Percentiles rank a stretch among this genome's conserved stretches.
Evolutionary conservation across 2,888 invertebrate genomes (phyloP).

Genomic region (Plebejus argus): DNA sequence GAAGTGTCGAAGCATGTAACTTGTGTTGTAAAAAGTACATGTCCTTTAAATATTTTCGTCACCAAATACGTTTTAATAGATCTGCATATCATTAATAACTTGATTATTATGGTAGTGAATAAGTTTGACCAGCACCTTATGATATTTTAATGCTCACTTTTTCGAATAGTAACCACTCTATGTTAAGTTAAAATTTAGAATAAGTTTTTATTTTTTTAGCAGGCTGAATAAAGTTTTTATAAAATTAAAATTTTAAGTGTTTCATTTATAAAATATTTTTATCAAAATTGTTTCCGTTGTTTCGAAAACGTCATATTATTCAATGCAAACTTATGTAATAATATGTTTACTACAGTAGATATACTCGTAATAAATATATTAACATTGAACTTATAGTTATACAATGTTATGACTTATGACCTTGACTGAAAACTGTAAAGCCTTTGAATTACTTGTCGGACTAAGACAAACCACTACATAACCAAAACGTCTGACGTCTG

Average conservation of each 20-base stretch:
- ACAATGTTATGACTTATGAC: too few species aligned
- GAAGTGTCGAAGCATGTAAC: too few species aligned
- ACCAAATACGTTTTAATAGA: not conserved
- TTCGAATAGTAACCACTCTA: not conserved
- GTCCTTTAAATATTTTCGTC: not conserved
- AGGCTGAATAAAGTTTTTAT: not conserved
- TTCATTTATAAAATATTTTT: not conserved
- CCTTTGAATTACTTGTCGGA: too few species aligned
- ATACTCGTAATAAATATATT: too few species aligned
- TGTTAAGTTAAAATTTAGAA: not conserved
- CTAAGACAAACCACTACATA: too few species aligned
- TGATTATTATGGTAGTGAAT: not conserved
- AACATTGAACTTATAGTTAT: too few species aligned
- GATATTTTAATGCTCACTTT: not conserved
- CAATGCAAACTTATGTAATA: too few species aligned
- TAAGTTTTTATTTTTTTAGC: conserved; percentile 22
- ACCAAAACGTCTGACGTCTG: too few species aligned
- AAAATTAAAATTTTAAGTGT: not conserved
- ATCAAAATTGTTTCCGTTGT: too few species aligned
- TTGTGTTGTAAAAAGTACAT: not conserved
- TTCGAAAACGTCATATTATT: too few species aligned
- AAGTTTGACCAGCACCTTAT: not conserved
- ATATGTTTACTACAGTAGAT: too few species aligned
- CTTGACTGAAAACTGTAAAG: too few species aligned
- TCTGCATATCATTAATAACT: not conserved